Conservation (phyloP, 2,888 invertebrate species). For the Nomada fucata region DNA sequence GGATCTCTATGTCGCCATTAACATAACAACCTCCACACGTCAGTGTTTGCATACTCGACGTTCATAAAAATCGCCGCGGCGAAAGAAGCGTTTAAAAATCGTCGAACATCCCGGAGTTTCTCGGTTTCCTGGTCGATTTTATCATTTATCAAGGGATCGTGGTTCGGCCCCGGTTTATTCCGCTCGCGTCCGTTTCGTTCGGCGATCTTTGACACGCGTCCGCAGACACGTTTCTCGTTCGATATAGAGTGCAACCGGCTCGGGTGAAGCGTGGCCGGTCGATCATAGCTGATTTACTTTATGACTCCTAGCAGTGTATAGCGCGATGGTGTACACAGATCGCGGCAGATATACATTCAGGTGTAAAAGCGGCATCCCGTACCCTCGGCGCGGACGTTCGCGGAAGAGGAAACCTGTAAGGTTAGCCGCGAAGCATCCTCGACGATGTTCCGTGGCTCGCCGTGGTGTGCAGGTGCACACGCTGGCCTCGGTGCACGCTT, state of each 20-base stretch:
- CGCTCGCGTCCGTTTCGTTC: not conserved
- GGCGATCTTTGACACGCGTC: constrained; percentile 18
- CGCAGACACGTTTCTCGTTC: constrained; percentile 26
- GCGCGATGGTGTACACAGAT: constrained; percentile 60
- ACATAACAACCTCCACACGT: constrained; percentile 22
- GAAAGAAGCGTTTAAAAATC: not conserved
- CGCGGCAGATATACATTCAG: constrained; percentile 62
- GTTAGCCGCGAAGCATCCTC: constrained; percentile 51
- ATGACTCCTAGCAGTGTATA: constrained; percentile 58
- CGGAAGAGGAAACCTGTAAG: constrained; percentile 68
- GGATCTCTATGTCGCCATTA: constrained; percentile 18
- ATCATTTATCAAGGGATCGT: constrained; percentile 44
- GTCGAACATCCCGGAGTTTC: constrained; percentile 2
- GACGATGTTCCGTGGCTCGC: constrained; percentile 46
- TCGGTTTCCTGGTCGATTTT: constrained; percentile 43
- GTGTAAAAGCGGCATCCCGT: constrained; percentile 66
- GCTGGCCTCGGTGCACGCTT: not conserved
- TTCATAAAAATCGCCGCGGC: constrained; percentile 3
- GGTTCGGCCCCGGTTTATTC: not conserved
- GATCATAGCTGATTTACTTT: constrained; percentile 72
- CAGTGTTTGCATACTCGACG: constrained; percentile 12
- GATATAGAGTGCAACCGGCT: constrained; percentile 57
- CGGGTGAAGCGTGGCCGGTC: constrained; percentile 50
- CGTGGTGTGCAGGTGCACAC: constrained; percentile 59
- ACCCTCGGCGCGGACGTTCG: constrained; percentile 49